Conservation (phyloP, 2,797 vertebrate species). For the Leuciscus waleckii region DNA sequence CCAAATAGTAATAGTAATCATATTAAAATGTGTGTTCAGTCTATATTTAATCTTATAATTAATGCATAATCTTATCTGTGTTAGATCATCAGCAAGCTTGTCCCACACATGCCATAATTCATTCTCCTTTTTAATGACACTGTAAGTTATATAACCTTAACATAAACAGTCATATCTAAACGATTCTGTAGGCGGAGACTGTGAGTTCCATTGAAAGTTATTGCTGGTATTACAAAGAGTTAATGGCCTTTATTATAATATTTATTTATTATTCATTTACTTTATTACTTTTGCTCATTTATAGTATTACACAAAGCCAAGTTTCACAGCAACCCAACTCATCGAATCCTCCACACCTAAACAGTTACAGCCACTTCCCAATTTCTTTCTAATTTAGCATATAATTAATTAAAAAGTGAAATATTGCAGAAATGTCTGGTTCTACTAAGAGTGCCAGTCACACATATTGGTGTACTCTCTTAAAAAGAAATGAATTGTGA, state of each 20-base stretch:
- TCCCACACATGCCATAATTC: background rate
- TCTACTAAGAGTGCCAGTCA: background rate
- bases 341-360: background rate
- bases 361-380: background rate
- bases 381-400: background rate
- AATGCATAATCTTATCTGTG: background rate
- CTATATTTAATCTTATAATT: background rate
- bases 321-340: background rate
- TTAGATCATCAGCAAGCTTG: background rate
- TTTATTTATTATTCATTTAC: background rate
- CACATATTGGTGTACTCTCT: background rate
- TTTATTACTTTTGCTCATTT: background rate
- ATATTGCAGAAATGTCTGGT: background rate
- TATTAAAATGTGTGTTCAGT: background rate
- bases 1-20: background rate
- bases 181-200: background rate
- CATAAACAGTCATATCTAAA: too few relatives aligned
- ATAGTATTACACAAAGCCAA: background rate
- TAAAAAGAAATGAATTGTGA: background rate
- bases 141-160: background rate
- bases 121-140: background rate
- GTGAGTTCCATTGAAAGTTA: background rate
- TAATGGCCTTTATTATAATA: background rate
- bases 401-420: background rate
- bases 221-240: background rate